Base-by-base conservation (phyloP, 2,113 vertebrate genomes). In the Stigmatopora argus region DNA sequence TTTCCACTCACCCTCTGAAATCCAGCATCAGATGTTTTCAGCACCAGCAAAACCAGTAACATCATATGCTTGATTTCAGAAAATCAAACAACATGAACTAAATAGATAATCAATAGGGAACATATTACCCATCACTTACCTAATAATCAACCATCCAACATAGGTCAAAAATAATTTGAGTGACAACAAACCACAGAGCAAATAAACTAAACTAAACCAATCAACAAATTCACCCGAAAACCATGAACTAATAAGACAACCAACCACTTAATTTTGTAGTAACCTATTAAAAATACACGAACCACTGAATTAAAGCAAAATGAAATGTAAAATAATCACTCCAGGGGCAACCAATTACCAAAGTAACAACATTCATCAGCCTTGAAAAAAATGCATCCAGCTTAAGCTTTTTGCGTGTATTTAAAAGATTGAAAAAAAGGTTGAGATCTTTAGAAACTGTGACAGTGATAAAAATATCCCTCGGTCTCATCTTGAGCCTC, bases 401-500 rank as follows among this genome's bases (percentile, higher is more conserved):
- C 18, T 2, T 18, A 51, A 19, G n/a, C 18, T 8, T 58, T 13
- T 9, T 56, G 10, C 4, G 21, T 56, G 21, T 56, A 56, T 56
- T 11, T 12, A 56, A 12, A 35, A 31, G 34, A 14, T 1, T 18
- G 35, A 59, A 31, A 34, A 35, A 59, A n/a, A 10, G 5, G 10
- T 26, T 19, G 12, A 53, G 51, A 11, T 19, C 19, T 53, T 31
- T 56, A 31, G 14, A 23, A 56, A 14, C 53, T 15, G 15, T 13
- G 31, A 56, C 2, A 9, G 4, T 23, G 10, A 1, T 56, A 70
- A 45, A 61, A 46, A 45, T 19, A 15, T 45, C n/a, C 56, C 64
- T 73, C 64, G 63, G 69, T 76, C 66, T 65, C 67, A 80, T 81
- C 74, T 64, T 10, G 64, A 47, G 65, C 69, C 69, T 65, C 64